These are phyloP conservation scores for Ephialtes manifestator DNA, from an alignment of 2,888 invertebrate species.

Conservation along the genomic window DNA sequence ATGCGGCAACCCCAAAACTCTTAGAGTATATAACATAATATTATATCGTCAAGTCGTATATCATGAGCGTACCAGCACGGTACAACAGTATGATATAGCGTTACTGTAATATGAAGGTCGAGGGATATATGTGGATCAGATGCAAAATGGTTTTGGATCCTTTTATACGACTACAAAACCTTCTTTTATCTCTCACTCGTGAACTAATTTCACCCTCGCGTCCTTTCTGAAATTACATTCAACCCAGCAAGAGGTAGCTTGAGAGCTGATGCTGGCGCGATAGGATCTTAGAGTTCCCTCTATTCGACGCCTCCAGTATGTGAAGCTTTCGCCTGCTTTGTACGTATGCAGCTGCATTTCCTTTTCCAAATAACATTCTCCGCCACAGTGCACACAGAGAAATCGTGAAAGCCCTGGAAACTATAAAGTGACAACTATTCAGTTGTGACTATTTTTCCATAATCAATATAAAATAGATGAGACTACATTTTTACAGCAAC, in stretches of 20 bases:
- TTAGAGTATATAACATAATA: background rate
- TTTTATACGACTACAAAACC: background rate
- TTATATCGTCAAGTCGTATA: background rate
- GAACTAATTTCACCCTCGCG: slow-evolving; percentile 17
- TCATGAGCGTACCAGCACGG: background rate
- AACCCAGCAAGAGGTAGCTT: background rate
- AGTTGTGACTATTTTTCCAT: background rate
- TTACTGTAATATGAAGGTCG: background rate
- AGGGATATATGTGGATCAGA: background rate
- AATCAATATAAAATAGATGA: too few species aligned
- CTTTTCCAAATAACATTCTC: slow-evolving; percentile 52
- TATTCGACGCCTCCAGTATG: slow-evolving; percentile 7
- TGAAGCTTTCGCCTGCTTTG: slow-evolving; percentile 6
- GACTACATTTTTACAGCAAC: too few species aligned
- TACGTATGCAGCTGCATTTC: slow-evolving; percentile 52
- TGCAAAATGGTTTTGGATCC: background rate
- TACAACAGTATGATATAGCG: background rate
- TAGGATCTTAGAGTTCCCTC: slow-evolving; percentile 13
- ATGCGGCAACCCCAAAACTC: background rate
- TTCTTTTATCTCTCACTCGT: background rate
- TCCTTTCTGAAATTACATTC: slow-evolving; percentile 16
- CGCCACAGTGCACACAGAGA: slow-evolving; percentile 6
- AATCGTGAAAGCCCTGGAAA: background rate
- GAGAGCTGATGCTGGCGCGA: background rate
- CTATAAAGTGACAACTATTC: background rate